A percentile compares a stretch with the other conserved stretches of the same genome.
phyloP scores from a whole-genome alignment of 1,140 invertebrate species.

The Rhynchophorus ferrugineus region DNA sequence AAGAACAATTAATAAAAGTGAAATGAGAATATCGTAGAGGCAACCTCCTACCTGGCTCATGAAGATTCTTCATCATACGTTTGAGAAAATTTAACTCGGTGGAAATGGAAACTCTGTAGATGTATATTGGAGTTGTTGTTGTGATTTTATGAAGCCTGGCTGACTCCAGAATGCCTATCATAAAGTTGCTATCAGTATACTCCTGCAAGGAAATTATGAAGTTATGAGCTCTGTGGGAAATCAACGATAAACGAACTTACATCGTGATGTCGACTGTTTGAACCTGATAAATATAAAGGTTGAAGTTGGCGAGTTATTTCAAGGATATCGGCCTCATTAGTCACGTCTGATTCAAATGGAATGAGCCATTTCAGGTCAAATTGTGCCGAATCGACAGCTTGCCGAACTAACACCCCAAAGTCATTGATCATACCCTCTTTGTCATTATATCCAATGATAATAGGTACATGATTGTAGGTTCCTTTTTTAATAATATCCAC shows the following conservation, averaged over 20 bases:
- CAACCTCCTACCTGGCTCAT: not conserved
- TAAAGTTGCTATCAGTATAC: not conserved
- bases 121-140: not conserved
- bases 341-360: slow-evolving; percentile 8
- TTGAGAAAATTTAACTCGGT: not conserved
- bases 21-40: not conserved
- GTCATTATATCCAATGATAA: slow-evolving; percentile 46
- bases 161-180: not conserved
- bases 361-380: slow-evolving; percentile 5
- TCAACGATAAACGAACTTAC: too few species aligned
- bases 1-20: not conserved
- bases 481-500: slow-evolving; percentile 38
- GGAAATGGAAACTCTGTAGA: not conserved
- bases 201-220: too few species aligned
- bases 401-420: too few species aligned
- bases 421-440: slow-evolving; percentile 32
- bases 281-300: too few species aligned
- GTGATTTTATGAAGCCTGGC: not conserved
- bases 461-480: slow-evolving; percentile 40
- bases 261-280: too few species aligned
- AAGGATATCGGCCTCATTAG: too few species aligned
- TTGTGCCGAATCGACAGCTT: too few species aligned
- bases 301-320: too few species aligned
- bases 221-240: too few species aligned
- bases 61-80: not conserved